A percentile compares a stretch with the other conserved stretches of the same genome.
phyloP scores from a whole-genome alignment of 2,888 invertebrate genomes.

The Dendrolimus pini region DNA sequence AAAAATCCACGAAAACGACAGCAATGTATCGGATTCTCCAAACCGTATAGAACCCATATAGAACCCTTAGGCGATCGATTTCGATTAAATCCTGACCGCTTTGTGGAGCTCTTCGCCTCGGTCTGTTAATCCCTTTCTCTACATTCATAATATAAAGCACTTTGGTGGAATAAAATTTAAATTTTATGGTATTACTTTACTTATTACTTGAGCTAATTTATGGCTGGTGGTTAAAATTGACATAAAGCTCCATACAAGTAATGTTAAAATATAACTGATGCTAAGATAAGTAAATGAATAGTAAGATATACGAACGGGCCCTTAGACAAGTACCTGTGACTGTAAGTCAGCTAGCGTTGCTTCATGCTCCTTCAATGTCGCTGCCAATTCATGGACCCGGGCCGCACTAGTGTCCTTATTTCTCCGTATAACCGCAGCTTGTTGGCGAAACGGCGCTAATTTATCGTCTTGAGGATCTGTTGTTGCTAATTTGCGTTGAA shows the following conservation, averaged over 20 bases:
- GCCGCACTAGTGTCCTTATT: conserved; percentile 87
- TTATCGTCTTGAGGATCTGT: conserved; percentile 83
- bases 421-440: conserved; percentile 86
- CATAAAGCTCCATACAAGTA: too few relatives aligned
- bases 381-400: conserved; percentile 80
- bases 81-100: conserved; percentile 25
- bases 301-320: too few relatives aligned
- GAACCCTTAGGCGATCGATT: conserved; percentile 13
- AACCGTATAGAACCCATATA: conserved; percentile 8
- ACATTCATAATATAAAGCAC: conserved; percentile 2
- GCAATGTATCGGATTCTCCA: not conserved
- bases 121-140: not conserved
- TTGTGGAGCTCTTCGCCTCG: not conserved
- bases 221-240: too few relatives aligned
- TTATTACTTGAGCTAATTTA: too few relatives aligned
- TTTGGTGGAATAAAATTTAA: conserved; percentile 2
- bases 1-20: not conserved
- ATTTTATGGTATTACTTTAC: conserved; percentile 1
- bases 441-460: conserved; percentile 89
- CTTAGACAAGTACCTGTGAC: conserved; percentile 41
- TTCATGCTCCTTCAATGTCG: conserved; percentile 77
- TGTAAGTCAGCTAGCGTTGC: conserved; percentile 77
- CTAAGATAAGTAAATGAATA: too few relatives aligned
- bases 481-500: conserved; percentile 81
- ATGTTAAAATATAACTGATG: too few relatives aligned